phyloP scores from a whole-genome alignment of 2,113 vertebrate genomes.

The Microcebus tavaratra region DNA sequence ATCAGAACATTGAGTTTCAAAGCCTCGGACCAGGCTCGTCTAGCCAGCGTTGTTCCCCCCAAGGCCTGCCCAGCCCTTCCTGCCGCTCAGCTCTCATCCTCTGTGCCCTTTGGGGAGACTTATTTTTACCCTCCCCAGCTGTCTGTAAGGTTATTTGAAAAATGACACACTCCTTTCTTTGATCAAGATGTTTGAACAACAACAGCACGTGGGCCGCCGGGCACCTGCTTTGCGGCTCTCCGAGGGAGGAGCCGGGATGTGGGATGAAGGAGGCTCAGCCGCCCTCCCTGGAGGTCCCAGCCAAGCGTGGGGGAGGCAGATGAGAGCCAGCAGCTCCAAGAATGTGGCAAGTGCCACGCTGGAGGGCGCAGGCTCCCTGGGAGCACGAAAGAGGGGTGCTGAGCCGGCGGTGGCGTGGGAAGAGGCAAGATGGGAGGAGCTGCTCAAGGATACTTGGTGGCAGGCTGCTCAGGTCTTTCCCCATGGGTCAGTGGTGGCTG shows the following conservation, averaged over 20 bases:
- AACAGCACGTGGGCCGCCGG: neutral
- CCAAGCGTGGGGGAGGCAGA: neutral
- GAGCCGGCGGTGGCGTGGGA: neutral
- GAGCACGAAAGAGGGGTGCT: neutral
- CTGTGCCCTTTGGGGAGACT: constrained; percentile 54
- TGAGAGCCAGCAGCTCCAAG: neutral
- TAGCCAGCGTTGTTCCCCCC: constrained; percentile 11
- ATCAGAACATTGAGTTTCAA: constrained; percentile 76
- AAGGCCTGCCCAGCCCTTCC: constrained; percentile 30
- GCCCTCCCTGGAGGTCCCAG: neutral
- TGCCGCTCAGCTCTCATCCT: neutral
- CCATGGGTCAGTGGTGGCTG: neutral
- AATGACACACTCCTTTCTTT: neutral
- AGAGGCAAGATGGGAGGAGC: neutral
- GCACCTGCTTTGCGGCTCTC: neutral
- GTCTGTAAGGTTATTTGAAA: neutral
- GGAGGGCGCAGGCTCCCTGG: neutral
- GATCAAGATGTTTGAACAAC: constrained; percentile 30
- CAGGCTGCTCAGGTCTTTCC: neutral
- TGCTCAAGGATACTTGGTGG: neutral
- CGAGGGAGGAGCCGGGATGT: fast-evolving
- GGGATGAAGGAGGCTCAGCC: neutral
- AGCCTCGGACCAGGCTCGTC: neutral
- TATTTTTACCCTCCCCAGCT: constrained; percentile 10
- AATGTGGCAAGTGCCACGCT: neutral